phyloP scores from a whole-genome alignment of 2,888 invertebrate species.

The Ecdyonurus torrentis region DNA sequence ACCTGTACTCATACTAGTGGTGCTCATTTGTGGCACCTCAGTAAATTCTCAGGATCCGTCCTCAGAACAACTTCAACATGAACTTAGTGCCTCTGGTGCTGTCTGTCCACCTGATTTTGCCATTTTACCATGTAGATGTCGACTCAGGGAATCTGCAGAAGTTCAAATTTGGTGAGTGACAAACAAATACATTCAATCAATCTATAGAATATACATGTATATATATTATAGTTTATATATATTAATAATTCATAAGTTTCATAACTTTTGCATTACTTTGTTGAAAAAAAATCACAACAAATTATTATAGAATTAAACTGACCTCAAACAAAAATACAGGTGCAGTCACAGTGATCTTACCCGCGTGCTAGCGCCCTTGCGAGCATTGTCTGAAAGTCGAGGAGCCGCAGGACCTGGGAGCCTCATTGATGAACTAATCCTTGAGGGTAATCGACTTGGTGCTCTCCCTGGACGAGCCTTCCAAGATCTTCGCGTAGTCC shows the following conservation, averaged over 20 bases:
- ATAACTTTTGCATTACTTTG: too few species aligned
- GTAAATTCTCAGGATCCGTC: background rate
- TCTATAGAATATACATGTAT: too few species aligned
- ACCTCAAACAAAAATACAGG: conserved; percentile 31
- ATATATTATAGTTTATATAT: too few species aligned
- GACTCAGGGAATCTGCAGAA: background rate
- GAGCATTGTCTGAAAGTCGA: conserved; percentile 32
- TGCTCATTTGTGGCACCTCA: background rate
- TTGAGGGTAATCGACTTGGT: conserved; percentile 74
- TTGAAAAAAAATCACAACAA: background rate
- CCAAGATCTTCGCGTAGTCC: conserved; percentile 51
- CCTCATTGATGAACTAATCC: conserved; percentile 64
- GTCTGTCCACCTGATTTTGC: background rate
- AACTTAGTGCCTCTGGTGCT: background rate
- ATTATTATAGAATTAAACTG: background rate
- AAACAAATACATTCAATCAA: background rate
- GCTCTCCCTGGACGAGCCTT: conserved; percentile 61
- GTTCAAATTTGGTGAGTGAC: background rate
- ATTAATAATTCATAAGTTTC: too few species aligned
- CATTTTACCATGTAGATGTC: conserved; percentile 1
- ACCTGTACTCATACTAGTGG: background rate
- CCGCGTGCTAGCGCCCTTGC: conserved; percentile 55
- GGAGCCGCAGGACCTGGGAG: conserved; percentile 28
- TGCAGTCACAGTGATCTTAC: conserved; percentile 81
- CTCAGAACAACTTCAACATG: background rate